Percentiles rank a stretch among this genome's conserved stretches.
phyloP scores from a whole-genome alignment of 2,888 invertebrate species.

The Amiota mariae region DNA sequence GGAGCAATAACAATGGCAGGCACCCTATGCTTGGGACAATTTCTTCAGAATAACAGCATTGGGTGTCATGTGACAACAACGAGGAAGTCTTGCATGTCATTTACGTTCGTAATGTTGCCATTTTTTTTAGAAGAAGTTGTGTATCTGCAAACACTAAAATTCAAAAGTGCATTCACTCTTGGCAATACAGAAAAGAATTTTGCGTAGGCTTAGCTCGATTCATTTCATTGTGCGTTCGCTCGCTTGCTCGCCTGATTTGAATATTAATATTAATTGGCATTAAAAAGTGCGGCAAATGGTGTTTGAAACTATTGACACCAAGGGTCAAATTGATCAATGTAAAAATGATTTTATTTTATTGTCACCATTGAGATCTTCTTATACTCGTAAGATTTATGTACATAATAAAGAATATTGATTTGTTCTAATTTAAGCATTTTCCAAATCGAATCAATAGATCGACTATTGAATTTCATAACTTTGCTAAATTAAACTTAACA shows the following conservation, averaged over 20 bases:
- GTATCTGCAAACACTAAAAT: slow-evolving; percentile 1
- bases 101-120: no score
- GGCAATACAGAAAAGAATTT: neutral
- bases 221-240: neutral
- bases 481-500: no score
- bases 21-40: neutral
- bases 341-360: no score
- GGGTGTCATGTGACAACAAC: slow-evolving; percentile 13
- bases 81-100: slow-evolving; percentile 14
- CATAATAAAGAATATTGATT: no score
- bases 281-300: slow-evolving; percentile 10
- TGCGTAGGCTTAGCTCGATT: neutral
- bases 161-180: slow-evolving; percentile 22
- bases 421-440: no score
- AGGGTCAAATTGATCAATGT: slow-evolving; percentile 14
- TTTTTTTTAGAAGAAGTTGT: no score
- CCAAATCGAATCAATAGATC: no score
- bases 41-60: neutral
- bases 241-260: slow-evolving; percentile 8
- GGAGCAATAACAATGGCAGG: neutral
- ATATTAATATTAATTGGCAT: slow-evolving; percentile 19
- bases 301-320: slow-evolving; percentile 20
- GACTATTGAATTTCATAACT: no score
- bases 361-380: no score
- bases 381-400: neutral